A percentile compares a stretch with the other conserved stretches of the same genome.
Evolutionary conservation across 2,113 vertebrate genomes (phyloP).

Genomic region (Trochalopteron elliotii): DNA sequence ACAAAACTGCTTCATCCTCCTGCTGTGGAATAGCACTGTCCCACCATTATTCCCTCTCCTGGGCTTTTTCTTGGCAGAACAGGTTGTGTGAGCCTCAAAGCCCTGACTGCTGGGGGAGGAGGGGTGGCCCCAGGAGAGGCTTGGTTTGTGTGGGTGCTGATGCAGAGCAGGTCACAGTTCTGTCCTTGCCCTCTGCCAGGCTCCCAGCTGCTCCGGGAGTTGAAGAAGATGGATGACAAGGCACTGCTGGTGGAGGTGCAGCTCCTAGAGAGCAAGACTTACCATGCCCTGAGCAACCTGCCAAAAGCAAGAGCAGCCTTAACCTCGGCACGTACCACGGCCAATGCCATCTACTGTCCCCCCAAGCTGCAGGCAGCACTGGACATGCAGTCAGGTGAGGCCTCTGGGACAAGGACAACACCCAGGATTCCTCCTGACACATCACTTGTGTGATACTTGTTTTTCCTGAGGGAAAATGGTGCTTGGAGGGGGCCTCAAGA

Average conservation of each 20-base stretch:
- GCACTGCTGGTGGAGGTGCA: conserved; percentile 98
- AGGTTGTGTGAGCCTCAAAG: background rate
- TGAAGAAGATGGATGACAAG: conserved; percentile 99
- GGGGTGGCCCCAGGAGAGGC: background rate
- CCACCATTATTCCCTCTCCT: background rate
- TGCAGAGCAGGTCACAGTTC: background rate
- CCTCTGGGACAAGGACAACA: rapidly evolving
- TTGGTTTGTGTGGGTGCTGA: background rate
- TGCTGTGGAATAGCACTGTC: background rate
- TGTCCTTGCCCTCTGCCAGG: conserved; percentile 68
- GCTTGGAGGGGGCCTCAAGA: background rate
- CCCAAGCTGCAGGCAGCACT: conserved; percentile 97
- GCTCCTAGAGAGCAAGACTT: conserved; percentile 97
- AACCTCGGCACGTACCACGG: conserved; percentile 96
- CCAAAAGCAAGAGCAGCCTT: conserved; percentile 97
- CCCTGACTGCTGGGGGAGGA: background rate
- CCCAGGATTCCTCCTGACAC: rapidly evolving
- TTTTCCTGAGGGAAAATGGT: background rate
- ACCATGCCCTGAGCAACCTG: conserved; percentile 97
- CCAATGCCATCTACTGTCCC: conserved; percentile 98
- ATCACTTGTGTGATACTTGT: rapidly evolving
- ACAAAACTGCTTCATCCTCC: background rate
- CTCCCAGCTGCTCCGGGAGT: conserved; percentile 91
- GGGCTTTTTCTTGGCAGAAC: background rate
- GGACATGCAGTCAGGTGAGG: conserved; percentile 98